phyloP scores from a whole-genome alignment of 1,140 invertebrate genomes.

The Odontomachus brunneus region DNA sequence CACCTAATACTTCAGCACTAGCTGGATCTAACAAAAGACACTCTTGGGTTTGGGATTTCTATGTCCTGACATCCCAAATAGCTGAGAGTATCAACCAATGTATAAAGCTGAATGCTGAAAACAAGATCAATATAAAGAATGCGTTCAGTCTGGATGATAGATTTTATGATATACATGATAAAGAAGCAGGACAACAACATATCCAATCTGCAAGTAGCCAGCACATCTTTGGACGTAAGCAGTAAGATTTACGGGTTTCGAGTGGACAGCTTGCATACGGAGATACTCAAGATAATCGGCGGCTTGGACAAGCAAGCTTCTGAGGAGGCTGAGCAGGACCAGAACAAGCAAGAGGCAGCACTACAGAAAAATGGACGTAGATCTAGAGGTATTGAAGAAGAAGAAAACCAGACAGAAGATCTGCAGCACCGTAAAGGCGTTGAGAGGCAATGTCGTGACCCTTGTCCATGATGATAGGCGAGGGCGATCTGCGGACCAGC shows the following conservation, averaged over 20 bases:
- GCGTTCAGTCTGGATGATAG: conserved; percentile 93
- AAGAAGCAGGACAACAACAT: conserved; percentile 88
- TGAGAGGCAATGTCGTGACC: conserved; percentile 79
- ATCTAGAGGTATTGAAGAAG: conserved; percentile 74
- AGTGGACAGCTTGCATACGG: conserved; percentile 92
- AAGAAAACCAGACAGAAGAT: conserved; percentile 77
- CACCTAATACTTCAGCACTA: not conserved
- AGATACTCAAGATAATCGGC: conserved; percentile 92
- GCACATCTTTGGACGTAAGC: conserved; percentile 92
- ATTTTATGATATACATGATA: conserved; percentile 91
- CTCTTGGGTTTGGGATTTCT: conserved; percentile 77
- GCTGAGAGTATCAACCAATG: conserved; percentile 87
- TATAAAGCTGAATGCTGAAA: conserved; percentile 88
- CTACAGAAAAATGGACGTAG: conserved; percentile 10
- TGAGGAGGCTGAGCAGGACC: conserved; percentile 81
- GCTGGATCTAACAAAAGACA: conserved; percentile 62
- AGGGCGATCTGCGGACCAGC: conserved; percentile 79
- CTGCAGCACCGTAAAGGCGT: conserved; percentile 80
- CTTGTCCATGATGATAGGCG: conserved; percentile 70
- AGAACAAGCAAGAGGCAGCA: conserved; percentile 70
- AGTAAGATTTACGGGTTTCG: conserved; percentile 93
- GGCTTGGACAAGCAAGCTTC: conserved; percentile 86
- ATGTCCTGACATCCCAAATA: conserved; percentile 80
- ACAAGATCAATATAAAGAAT: conserved; percentile 94
- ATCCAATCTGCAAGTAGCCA: conserved; percentile 91